A percentile compares a stretch with the other conserved stretches of the same genome.
phyloP scores from a whole-genome alignment of 2,113 vertebrate species.

The Plectropomus leopardus region DNA sequence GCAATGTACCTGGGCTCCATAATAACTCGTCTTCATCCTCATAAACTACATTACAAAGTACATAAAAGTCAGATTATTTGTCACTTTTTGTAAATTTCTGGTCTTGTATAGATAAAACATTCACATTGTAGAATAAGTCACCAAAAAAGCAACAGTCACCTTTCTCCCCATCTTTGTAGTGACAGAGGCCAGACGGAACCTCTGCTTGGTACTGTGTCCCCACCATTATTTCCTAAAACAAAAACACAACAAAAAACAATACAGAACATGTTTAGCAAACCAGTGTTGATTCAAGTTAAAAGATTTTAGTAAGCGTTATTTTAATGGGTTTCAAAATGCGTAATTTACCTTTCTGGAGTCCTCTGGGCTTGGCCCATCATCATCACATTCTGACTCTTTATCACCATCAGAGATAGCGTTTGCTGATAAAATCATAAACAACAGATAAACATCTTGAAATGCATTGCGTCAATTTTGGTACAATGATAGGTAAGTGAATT shows the following conservation, averaged over 20 bases:
- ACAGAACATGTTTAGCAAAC: background rate
- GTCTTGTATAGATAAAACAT: background rate
- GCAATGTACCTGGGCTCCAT: conserved; percentile 91
- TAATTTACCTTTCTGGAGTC: conserved; percentile 92
- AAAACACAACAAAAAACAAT: background rate
- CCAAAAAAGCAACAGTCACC: conserved; percentile 78
- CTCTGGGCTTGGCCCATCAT: conserved; percentile 92
- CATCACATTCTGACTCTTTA: conserved; percentile 95
- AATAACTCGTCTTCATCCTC: conserved; percentile 95
- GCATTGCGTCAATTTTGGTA: background rate
- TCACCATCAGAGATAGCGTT: conserved; percentile 94
- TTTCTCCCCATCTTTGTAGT: conserved; percentile 86
- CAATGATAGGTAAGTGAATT: no score
- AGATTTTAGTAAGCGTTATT: background rate
- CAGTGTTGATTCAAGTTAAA: background rate
- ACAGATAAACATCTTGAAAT: background rate
- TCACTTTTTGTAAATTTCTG: background rate
- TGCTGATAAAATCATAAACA: conserved; percentile 81
- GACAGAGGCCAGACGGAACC: conserved; percentile 91
- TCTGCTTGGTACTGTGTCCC: conserved; percentile 97
- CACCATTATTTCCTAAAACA: conserved; percentile 96
- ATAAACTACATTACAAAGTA: conserved; percentile 83
- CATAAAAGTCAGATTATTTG: background rate
- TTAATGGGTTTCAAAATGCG: background rate
- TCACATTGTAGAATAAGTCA: background rate